phyloP scores from a whole-genome alignment of 2,888 invertebrate species.

The Autographa gamma region DNA sequence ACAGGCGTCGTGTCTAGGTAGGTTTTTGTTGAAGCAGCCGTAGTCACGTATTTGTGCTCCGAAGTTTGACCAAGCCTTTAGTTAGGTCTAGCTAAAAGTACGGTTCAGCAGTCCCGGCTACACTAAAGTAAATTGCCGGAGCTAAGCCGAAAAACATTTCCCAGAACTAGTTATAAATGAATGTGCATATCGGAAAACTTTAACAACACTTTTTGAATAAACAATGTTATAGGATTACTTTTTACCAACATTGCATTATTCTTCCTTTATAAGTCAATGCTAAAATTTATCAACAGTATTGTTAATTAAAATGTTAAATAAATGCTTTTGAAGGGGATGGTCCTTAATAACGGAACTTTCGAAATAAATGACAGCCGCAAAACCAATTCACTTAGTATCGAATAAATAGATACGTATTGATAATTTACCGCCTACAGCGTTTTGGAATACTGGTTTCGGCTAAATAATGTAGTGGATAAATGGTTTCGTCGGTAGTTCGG shows the following conservation, averaged over 20 bases:
- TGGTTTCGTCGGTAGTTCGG: neutral
- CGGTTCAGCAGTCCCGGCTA: conserved; percentile 3
- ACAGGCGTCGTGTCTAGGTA: neutral
- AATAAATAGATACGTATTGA: neutral
- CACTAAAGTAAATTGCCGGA: neutral
- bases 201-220: conserved; percentile 12
- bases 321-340: no score
- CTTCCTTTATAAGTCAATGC: neutral
- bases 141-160: neutral
- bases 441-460: neutral
- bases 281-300: neutral
- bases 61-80: conserved; percentile 6
- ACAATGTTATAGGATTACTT: neutral
- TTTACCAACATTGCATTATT: neutral
- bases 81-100: conserved; percentile 5
- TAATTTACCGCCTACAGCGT: conserved; percentile 2
- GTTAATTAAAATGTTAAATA: no score
- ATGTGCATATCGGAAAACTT: neutral
- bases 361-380: neutral
- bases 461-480: conserved; percentile 5
- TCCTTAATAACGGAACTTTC: neutral
- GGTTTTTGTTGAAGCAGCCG: conserved; percentile 3
- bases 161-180: neutral
- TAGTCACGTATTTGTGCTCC: conserved; percentile 9
- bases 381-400: conserved; percentile 1